A percentile compares a stretch with the other conserved stretches of the same genome.
phyloP scores from a whole-genome alignment of 2,797 vertebrate genomes.

The Helicolenus hilgendorfi region DNA sequence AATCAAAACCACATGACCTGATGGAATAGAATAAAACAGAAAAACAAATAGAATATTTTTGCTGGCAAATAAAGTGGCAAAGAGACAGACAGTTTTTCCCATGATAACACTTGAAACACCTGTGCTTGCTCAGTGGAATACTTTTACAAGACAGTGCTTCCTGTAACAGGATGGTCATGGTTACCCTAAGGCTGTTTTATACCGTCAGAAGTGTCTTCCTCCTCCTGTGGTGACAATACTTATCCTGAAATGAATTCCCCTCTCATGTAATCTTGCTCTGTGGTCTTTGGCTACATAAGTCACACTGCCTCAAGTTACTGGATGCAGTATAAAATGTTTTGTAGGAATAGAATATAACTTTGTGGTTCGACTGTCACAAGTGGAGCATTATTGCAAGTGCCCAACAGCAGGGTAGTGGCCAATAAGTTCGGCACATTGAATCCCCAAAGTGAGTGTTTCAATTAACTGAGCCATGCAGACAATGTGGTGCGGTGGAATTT shows the following conservation, averaged over 20 bases:
- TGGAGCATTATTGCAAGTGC: background rate
- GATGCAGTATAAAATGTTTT: background rate
- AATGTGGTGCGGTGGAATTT: slow-evolving; percentile 1
- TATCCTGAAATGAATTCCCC: slow-evolving; percentile 1
- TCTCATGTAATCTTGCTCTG: slow-evolving; percentile 15
- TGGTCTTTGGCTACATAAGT: background rate
- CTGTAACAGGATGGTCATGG: slow-evolving; percentile 26
- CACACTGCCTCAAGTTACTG: background rate
- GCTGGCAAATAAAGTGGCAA: background rate
- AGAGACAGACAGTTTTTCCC: background rate
- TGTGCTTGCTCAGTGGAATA: background rate
- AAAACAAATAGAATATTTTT: background rate
- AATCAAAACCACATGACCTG: background rate
- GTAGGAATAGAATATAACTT: background rate
- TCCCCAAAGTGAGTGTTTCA: background rate
- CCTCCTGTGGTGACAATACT: slow-evolving; percentile 1
- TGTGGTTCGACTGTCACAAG: background rate
- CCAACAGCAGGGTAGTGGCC: slow-evolving; percentile 8
- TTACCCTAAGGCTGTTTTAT: slow-evolving; percentile 25
- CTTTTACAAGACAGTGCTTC: background rate
- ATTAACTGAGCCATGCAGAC: background rate
- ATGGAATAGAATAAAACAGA: background rate
- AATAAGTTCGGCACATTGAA: slow-evolving; percentile 7
- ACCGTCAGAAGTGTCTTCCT: slow-evolving; percentile 12
- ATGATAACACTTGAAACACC: background rate